Percentiles rank a stretch among this genome's conserved stretches.
phyloP scores from a whole-genome alignment of 2,888 invertebrate species.

The Schizaphis graminum region DNA sequence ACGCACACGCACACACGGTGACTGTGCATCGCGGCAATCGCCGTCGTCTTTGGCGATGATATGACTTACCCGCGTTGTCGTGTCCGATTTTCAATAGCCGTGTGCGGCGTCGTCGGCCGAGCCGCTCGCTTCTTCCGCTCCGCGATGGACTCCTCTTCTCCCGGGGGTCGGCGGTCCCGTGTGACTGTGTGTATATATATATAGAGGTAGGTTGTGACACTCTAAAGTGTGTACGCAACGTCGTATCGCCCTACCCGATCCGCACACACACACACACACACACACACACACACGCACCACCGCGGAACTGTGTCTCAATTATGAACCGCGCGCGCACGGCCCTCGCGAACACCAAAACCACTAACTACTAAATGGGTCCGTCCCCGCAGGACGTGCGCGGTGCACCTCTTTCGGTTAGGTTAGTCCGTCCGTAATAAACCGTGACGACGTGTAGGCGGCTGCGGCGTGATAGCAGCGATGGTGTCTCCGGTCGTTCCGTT shows the following conservation, averaged over 20 bases:
- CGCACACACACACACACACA: not conserved
- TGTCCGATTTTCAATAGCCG: not conserved
- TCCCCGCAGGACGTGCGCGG: not conserved
- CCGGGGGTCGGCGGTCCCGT: not conserved
- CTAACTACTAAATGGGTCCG: not conserved
- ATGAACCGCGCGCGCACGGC: not conserved
- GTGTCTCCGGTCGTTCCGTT: not conserved
- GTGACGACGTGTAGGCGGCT: not conserved
- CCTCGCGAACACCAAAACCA: not conserved
- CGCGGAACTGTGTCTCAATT: not conserved
- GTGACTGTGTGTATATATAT: not conserved
- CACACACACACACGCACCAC: not conserved
- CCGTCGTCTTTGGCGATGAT: not conserved
- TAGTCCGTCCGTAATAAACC: constrained; percentile 26
- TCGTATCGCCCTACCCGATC: not conserved
- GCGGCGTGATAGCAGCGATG: not conserved
- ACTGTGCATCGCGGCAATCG: too few species aligned
- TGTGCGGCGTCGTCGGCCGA: constrained; percentile 16
- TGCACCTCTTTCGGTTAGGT: not conserved
- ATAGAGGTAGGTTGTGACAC: not conserved
- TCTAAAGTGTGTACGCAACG: not conserved
- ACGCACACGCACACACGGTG: too few species aligned
- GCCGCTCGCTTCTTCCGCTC: not conserved
- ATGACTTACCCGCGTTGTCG: constrained; percentile 49
- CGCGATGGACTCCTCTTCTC: not conserved